A percentile compares a stretch with the other conserved stretches of the same genome.
phyloP scores from a whole-genome alignment of 2,113 vertebrate species.

The Strigops habroptila region DNA sequence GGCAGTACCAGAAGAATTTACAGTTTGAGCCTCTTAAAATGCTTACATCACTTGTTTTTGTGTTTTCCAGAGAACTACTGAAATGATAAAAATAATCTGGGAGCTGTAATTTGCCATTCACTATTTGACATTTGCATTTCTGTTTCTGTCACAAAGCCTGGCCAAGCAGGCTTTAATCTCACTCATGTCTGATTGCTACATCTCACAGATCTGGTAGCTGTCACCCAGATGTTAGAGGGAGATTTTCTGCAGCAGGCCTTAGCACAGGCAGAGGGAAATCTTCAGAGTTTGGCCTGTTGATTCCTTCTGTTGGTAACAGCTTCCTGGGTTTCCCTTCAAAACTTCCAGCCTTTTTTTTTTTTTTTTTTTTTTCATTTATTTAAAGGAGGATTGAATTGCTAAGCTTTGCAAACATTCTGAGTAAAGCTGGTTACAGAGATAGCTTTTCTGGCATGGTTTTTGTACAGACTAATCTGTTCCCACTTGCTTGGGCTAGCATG shows the following conservation, averaged over 20 bases:
- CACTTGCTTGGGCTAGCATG: background rate
- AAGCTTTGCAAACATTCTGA: background rate
- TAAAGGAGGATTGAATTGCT: background rate
- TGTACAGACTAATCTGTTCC: background rate
- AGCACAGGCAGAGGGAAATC: background rate
- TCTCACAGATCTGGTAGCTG: background rate
- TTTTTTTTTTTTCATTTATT: background rate
- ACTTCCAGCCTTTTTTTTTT: background rate
- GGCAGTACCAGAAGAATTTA: background rate
- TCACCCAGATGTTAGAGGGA: background rate
- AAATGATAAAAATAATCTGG: background rate
- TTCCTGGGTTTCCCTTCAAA: background rate
- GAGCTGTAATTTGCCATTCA: background rate
- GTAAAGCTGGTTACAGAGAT: background rate
- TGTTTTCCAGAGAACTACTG: background rate
- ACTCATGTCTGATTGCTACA: background rate
- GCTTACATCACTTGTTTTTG: background rate
- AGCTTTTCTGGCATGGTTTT: slow-evolving; percentile 10
- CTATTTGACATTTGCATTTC: background rate
- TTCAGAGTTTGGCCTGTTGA: background rate
- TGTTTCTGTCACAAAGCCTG: background rate
- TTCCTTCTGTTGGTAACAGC: background rate
- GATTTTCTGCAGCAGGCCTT: background rate
- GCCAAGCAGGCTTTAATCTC: background rate
- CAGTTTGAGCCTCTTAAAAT: background rate